Percentiles rank a stretch among this genome's conserved stretches.
Evolutionary conservation across 2,797 vertebrate species (phyloP).

Genomic region (Aselliscus stoliczkanus): DNA sequence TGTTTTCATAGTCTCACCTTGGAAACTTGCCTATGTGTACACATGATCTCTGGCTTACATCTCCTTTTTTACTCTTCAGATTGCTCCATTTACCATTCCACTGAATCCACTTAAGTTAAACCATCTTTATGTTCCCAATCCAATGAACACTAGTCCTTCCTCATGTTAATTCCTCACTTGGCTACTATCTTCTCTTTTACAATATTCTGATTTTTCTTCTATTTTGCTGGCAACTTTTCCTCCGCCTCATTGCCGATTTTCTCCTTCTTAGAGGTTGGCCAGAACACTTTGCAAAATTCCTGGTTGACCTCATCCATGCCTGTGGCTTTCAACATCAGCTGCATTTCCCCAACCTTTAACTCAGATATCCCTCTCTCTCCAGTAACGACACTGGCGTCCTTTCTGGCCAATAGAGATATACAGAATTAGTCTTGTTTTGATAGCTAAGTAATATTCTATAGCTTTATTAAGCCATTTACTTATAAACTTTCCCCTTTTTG

Average conservation of each 20-base stretch:
- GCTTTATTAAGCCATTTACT: neutral
- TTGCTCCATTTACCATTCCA: neutral
- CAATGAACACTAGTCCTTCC: rapidly evolving
- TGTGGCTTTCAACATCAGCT: neutral
- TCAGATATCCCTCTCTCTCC: neutral
- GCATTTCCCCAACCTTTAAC: neutral
- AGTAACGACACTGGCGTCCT: neutral
- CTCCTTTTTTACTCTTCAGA: neutral
- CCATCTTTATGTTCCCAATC: neutral
- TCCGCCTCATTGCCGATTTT: neutral
- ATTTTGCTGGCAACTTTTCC: neutral
- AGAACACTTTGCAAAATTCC: neutral
- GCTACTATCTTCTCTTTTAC: neutral
- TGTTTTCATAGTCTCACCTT: neutral
- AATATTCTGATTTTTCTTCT: neutral
- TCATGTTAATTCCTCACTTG: neutral
- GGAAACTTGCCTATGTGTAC: neutral
- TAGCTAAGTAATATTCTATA: neutral
- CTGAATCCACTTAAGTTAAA: neutral
- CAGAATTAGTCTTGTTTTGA: neutral
- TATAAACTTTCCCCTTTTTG: neutral
- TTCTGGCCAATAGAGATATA: neutral
- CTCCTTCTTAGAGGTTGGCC: neutral
- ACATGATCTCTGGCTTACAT: rapidly evolving
- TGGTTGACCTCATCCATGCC: neutral